phyloP scores from a whole-genome alignment of 2,888 invertebrate genomes.

The Coelinius sp. region DNA sequence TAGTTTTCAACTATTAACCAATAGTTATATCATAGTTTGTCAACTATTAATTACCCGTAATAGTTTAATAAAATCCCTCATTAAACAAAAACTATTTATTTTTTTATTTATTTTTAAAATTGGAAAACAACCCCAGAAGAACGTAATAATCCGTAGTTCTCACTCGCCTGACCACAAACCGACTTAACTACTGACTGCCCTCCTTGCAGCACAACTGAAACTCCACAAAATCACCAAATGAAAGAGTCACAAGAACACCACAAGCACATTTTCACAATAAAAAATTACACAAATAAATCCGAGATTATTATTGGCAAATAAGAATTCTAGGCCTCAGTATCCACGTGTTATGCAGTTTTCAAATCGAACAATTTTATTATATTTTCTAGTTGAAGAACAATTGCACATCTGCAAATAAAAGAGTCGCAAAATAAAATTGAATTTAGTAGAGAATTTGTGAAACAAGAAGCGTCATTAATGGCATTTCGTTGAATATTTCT shows the following conservation, averaged over 20 bases:
- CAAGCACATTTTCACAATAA: not conserved
- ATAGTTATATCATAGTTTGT: too few relatives aligned
- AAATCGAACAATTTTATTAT: not conserved
- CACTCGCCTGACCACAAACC: not conserved
- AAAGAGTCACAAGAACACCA: not conserved
- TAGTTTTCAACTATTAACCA: too few relatives aligned
- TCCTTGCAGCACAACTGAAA: not conserved
- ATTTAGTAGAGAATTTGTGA: not conserved
- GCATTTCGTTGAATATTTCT: not conserved
- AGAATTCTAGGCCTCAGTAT: not conserved
- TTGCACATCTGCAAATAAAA: constrained; percentile 37
- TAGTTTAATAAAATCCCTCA: constrained; percentile 22
- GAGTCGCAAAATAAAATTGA: constrained; percentile 41
- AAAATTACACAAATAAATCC: not conserved
- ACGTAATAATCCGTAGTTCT: not conserved
- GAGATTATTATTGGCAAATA: not conserved
- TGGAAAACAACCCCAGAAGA: not conserved
- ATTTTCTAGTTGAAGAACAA: constrained; percentile 10
- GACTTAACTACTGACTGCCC: not conserved
- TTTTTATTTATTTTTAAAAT: not conserved
- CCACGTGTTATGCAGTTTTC: not conserved
- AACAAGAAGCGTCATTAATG: not conserved
- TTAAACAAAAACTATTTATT: constrained; percentile 23
- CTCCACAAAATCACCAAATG: constrained; percentile 1
- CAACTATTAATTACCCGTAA: too few relatives aligned